phyloP scores from a whole-genome alignment of 2,797 vertebrate species.

The Enteromius trimaculatus region DNA sequence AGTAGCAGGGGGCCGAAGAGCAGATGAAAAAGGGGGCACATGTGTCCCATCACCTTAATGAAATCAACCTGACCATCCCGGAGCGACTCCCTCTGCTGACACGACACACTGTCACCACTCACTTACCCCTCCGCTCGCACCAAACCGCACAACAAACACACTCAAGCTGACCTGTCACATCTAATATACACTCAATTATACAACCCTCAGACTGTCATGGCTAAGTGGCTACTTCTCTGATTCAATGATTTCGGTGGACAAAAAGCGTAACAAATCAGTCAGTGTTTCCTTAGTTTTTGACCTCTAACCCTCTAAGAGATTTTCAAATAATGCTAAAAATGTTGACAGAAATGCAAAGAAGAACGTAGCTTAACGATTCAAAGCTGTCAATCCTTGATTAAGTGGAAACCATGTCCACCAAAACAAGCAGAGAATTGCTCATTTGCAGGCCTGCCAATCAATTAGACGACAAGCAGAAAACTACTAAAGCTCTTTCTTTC shows the following conservation, averaged over 20 bases:
- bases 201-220: conserved; percentile 13
- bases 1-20: conserved; percentile 74
- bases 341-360: neutral
- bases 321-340: neutral
- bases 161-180: conserved; percentile 36
- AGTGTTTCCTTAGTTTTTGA: neutral
- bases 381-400: conserved; percentile 1
- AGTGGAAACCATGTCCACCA: conserved; percentile 11
- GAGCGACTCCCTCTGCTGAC: conserved; percentile 49
- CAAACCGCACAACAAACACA: conserved; percentile 32
- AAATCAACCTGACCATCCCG: conserved; percentile 82
- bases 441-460: conserved; percentile 61
- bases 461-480: conserved; percentile 51
- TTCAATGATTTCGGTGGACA: conserved; percentile 4
- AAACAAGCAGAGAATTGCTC: conserved; percentile 31
- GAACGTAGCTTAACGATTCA: neutral
- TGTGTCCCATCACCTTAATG: conserved; percentile 83
- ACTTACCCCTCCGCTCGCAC: conserved; percentile 19
- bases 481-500: conserved; percentile 20
- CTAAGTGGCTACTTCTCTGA: conserved; percentile 21
- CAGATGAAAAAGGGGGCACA: conserved; percentile 82
- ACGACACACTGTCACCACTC: conserved; percentile 49
- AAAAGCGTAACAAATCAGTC: conserved; percentile 26
- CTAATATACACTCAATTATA: conserved; percentile 33
- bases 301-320: conserved; percentile 1